Conservation (phyloP, 2,113 vertebrate species). For the Fregata magnificens region DNA sequence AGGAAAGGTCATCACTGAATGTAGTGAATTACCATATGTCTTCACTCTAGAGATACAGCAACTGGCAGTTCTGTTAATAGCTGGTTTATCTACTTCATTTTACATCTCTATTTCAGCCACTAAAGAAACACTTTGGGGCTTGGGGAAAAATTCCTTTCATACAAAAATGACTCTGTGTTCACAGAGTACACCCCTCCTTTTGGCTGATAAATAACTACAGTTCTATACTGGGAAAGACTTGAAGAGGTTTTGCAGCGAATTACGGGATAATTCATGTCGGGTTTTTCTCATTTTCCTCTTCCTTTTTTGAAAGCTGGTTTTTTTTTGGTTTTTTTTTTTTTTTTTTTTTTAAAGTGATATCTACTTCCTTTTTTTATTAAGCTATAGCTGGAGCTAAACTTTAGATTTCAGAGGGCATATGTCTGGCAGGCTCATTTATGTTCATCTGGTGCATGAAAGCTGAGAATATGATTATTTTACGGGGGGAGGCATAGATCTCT, state of each 20-base stretch:
- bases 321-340: too few relatives aligned
- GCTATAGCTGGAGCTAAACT: background rate
- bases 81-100: constrained; percentile 39
- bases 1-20: constrained; percentile 15
- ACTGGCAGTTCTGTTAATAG: constrained; percentile 54
- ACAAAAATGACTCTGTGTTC: background rate
- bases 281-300: background rate
- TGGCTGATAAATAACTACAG: constrained; percentile 7
- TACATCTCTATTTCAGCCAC: constrained; percentile 27
- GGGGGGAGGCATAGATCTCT: background rate
- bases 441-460: background rate
- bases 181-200: background rate
- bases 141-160: background rate
- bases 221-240: background rate
- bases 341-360: background rate
- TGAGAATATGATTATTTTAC: background rate
- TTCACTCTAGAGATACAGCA: constrained; percentile 43
- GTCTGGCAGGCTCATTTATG: background rate
- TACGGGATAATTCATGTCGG: background rate
- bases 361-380: background rate
- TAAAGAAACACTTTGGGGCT: constrained; percentile 6
- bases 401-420: background rate
- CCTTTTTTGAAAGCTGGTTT: background rate
- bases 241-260: background rate
- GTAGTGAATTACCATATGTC: constrained; percentile 21